Evolutionary conservation across 2,888 invertebrate species (phyloP).

Genomic region (Volucella inflata): DNA sequence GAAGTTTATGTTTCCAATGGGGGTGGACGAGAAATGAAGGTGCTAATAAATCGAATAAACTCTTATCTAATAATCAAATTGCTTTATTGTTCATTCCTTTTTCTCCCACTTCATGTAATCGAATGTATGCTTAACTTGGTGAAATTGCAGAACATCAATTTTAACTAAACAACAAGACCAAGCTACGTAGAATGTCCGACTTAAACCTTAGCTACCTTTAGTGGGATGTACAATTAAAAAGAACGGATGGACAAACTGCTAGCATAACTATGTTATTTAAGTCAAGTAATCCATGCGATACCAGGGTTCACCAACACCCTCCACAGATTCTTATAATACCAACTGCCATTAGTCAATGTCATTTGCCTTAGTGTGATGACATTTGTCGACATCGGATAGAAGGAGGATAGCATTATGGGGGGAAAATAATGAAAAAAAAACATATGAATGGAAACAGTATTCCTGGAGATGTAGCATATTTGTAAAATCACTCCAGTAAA

Average conservation of each 20-base stretch:
- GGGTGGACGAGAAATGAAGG: conserved; percentile 55
- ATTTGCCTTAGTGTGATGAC: conserved; percentile 32
- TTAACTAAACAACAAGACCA: conserved; percentile 4
- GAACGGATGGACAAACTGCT: not conserved
- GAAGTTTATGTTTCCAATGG: conserved; percentile 38
- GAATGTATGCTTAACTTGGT: conserved; percentile 36
- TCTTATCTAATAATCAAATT: conserved; percentile 67
- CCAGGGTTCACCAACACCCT: conserved; percentile 42
- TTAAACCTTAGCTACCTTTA: conserved; percentile 1
- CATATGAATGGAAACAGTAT: conserved; percentile 8
- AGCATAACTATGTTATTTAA: not conserved
- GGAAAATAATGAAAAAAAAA: not conserved
- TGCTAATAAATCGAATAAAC: conserved; percentile 63
- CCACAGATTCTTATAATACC: conserved; percentile 56
- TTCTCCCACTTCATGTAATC: not conserved
- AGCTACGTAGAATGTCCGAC: not conserved
- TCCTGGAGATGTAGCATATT: conserved; percentile 29
- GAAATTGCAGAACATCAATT: conserved; percentile 59
- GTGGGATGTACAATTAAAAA: not conserved
- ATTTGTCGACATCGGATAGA: conserved; percentile 60
- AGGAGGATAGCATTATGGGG: conserved; percentile 1
- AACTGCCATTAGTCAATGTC: conserved; percentile 63
- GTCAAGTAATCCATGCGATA: conserved; percentile 19
- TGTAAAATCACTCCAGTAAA: conserved; percentile 15
- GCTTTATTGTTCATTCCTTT: conserved; percentile 33